Evolutionary conservation across 2,888 invertebrate genomes (phyloP).

Genomic region (Sycophila texana): DNA sequence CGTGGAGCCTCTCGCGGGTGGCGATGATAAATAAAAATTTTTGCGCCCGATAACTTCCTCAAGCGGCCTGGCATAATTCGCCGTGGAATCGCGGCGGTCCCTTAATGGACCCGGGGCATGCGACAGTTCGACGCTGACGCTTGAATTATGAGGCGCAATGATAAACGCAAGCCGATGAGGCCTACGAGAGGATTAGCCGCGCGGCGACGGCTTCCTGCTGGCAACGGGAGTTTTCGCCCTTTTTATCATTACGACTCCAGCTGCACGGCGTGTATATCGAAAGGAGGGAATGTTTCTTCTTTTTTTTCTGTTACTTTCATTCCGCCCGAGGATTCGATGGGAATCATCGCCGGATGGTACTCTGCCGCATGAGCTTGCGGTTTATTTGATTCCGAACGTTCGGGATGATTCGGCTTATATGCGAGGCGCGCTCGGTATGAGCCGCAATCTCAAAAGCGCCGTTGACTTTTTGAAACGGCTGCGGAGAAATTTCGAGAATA

Average conservation of each 20-base stretch:
- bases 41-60: neutral
- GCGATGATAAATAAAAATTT: constrained; percentile 31
- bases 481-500: no score
- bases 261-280: no score
- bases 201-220: neutral
- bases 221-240: constrained; percentile 3
- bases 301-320: neutral
- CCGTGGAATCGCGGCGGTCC: constrained; percentile 8
- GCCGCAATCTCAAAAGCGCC: no score
- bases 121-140: constrained; percentile 59
- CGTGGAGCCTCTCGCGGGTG: constrained; percentile 43
- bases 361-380: no score
- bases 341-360: no score
- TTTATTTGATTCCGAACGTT: no score
- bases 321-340: no score
- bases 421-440: no score
- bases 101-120: constrained; percentile 59
- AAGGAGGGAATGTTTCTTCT: neutral
- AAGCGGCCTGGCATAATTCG: constrained; percentile 24
- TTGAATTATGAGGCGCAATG: constrained; percentile 61
- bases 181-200: neutral
- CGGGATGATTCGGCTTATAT: no score
- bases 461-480: no score
- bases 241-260: no score
- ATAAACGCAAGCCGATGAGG: constrained; percentile 56